Conservation (phyloP, 2,888 invertebrate genomes). For the Cyclophora albipunctata region DNA sequence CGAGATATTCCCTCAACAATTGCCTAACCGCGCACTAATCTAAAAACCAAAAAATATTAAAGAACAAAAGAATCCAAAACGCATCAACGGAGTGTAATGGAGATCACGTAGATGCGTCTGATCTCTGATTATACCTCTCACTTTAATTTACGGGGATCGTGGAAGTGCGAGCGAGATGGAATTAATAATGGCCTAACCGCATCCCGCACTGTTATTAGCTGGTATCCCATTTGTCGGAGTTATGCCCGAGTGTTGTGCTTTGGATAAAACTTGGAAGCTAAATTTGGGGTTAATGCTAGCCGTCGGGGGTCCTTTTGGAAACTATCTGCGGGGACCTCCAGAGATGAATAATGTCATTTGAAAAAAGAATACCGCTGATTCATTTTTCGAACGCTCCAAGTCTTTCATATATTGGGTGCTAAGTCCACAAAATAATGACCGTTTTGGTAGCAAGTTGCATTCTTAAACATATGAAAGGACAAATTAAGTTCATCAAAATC, state of each 20-base stretch:
- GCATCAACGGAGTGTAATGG: slow-evolving; percentile 65
- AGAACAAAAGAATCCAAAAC: slow-evolving; percentile 61
- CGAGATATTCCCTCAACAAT: slow-evolving; percentile 20
- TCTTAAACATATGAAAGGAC: no score
- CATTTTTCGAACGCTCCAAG: no score
- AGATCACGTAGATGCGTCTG: slow-evolving; percentile 62
- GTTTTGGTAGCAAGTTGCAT: no score
- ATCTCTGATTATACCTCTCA: slow-evolving; percentile 55
- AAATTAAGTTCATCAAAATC: no score
- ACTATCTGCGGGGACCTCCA: no score
- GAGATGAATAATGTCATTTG: no score
- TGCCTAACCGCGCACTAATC: slow-evolving; percentile 51
- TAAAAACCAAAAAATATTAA: slow-evolving; percentile 44
- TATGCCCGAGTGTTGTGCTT: slow-evolving; percentile 11
- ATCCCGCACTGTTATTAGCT: slow-evolving; percentile 62
- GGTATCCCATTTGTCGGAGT: slow-evolving; percentile 49
- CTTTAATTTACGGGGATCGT: slow-evolving; percentile 47
- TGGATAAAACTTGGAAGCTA: slow-evolving; percentile 5
- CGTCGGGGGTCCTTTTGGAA: no score
- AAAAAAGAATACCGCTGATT: no score
- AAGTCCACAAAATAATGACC: no score
- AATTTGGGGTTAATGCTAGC: no score
- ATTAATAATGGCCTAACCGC: slow-evolving; percentile 67
- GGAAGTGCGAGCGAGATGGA: slow-evolving; percentile 55
- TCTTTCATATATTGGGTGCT: no score